Conservation (phyloP, 2,797 vertebrate species). For the Carduelis carduelis region DNA sequence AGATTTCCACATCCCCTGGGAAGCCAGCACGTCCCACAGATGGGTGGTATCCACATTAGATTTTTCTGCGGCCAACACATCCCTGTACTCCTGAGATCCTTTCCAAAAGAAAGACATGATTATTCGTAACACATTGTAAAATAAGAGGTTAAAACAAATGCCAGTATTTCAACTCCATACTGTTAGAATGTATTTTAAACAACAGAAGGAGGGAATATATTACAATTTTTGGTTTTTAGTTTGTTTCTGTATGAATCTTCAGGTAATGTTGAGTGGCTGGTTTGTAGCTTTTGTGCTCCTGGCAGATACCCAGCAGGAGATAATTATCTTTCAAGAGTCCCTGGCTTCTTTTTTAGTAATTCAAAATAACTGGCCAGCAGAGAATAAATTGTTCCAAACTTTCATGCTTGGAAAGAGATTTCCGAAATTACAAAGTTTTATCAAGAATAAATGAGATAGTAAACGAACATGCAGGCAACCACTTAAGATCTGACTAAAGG, state of each 20-base stretch:
- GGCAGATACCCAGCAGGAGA: conserved; percentile 4
- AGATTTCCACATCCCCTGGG: conserved; percentile 21
- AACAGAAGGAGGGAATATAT: background rate
- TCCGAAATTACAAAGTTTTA: background rate
- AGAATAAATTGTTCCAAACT: background rate
- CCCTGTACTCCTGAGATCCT: background rate
- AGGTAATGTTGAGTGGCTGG: background rate
- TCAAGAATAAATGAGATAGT: background rate
- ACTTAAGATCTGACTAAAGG: background rate
- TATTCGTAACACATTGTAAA: background rate
- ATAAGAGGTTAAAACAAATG: background rate
- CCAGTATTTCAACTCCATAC: background rate
- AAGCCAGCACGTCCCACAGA: background rate
- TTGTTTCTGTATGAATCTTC: background rate
- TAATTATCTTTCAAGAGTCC: conserved; percentile 30
- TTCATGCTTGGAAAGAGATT: background rate
- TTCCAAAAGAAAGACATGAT: background rate
- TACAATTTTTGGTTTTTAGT: background rate
- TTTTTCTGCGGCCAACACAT: background rate
- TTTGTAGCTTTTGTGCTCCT: background rate
- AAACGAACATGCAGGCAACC: background rate
- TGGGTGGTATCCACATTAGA: background rate
- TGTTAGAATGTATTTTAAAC: background rate
- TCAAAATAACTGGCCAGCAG: background rate
- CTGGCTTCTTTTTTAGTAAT: background rate